phyloP scores from a whole-genome alignment of 2,888 invertebrate genomes.

The Plutella xylostella region DNA sequence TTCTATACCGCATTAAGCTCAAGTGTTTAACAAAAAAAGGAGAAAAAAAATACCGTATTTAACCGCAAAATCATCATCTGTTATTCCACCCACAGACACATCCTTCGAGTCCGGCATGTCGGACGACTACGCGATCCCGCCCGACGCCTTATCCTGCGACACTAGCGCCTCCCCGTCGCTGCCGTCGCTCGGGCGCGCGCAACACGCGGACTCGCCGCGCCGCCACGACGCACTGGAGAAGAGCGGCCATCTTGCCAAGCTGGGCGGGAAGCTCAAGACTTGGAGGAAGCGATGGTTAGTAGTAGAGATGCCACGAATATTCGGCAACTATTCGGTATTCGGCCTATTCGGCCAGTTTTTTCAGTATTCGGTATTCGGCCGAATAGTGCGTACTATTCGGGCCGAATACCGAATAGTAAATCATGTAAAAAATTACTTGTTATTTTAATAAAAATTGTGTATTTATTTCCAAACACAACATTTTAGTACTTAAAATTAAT shows the following conservation, averaged over 20 bases:
- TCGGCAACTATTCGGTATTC: not conserved
- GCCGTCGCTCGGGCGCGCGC: conserved; percentile 66
- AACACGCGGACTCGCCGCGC: conserved; percentile 54
- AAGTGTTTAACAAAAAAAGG: too few species aligned
- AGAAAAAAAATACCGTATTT: too few species aligned
- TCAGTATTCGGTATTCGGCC: not conserved
- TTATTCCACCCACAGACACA: conserved; percentile 86
- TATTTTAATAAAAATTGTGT: not conserved
- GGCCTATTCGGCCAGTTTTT: not conserved
- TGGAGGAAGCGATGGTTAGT: conserved; percentile 92
- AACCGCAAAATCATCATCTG: not conserved
- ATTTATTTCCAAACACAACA: not conserved
- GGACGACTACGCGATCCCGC: conserved; percentile 96
- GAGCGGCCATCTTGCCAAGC: conserved; percentile 86
- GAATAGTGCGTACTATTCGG: too few species aligned
- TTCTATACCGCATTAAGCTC: too few species aligned
- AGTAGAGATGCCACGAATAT: too few species aligned
- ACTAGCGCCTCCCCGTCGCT: conserved; percentile 83
- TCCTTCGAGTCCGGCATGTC: conserved; percentile 95
- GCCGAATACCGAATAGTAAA: too few species aligned
- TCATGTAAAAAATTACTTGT: not conserved
- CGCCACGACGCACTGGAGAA: conserved; percentile 87
- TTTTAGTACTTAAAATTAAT: not conserved
- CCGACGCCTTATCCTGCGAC: conserved; percentile 89
- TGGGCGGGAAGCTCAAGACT: conserved; percentile 95